Evolutionary conservation across 2,113 vertebrate species (phyloP).

Genomic region (Proteles cristata): DNA sequence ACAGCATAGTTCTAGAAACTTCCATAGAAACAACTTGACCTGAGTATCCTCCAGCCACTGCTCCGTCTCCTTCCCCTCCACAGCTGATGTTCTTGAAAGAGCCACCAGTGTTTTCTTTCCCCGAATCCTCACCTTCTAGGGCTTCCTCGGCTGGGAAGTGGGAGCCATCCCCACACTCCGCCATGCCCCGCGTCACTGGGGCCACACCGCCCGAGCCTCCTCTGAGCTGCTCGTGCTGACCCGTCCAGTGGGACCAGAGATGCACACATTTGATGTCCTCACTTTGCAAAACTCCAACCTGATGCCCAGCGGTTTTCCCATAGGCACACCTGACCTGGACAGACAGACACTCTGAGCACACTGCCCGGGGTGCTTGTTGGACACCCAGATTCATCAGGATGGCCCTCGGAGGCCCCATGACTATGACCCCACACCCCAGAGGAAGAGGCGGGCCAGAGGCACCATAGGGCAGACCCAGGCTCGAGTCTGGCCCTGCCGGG

Average conservation of each 20-base stretch:
- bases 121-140: background rate
- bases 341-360: background rate
- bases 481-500: background rate
- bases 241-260: background rate
- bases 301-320: background rate
- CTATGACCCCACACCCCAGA: background rate
- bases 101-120: fast-evolving
- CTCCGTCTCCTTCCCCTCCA: background rate
- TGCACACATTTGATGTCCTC: fast-evolving
- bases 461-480: too few species aligned
- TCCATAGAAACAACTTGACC: background rate
- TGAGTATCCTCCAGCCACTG: background rate
- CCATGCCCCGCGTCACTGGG: background rate
- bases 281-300: background rate
- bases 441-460: fast-evolving
- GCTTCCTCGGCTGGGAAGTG: background rate
- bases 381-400: fast-evolving
- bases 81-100: background rate
- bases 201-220: background rate
- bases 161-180: background rate
- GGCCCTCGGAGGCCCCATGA: background rate
- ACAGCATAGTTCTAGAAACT: background rate
- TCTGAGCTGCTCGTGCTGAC: background rate
- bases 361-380: too few species aligned
- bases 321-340: background rate